phyloP scores from a whole-genome alignment of 1,140 invertebrate species.

The Phenacoccus solenopsis region DNA sequence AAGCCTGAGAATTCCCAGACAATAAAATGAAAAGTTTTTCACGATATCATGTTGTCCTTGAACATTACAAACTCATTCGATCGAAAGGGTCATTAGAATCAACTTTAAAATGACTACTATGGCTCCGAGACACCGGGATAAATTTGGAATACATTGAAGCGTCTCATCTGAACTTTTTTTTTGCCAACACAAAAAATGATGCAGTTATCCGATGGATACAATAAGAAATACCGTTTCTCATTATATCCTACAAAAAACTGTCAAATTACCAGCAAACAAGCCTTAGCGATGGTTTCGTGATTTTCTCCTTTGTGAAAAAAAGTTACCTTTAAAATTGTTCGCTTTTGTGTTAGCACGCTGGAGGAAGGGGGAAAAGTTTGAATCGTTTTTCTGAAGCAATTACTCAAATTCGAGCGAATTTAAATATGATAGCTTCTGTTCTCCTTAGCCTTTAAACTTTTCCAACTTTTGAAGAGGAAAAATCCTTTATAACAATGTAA shows the following conservation, averaged over 20 bases:
- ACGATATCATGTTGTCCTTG: no score
- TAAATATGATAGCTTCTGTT: slow-evolving; percentile 2
- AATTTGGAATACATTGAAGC: no score
- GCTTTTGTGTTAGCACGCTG: background rate
- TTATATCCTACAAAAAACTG: background rate
- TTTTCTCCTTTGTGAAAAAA: background rate
- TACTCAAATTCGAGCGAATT: background rate
- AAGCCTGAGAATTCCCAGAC: no score
- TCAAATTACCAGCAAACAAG: background rate
- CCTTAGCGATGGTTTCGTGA: background rate
- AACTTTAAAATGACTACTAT: no score
- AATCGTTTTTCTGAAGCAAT: background rate
- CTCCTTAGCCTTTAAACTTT: background rate
- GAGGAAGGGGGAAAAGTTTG: background rate
- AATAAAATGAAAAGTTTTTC: no score
- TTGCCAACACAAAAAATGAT: background rate
- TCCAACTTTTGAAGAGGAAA: background rate
- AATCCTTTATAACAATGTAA: slow-evolving; percentile 3
- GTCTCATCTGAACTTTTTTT: no score
- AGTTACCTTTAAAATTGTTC: background rate
- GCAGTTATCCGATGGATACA: background rate
- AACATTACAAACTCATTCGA: no score
- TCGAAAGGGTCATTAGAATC: no score
- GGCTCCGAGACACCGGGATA: no score
- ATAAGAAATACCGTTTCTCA: background rate